Conservation (phyloP, 2,113 vertebrate species). For the Mystacornis crossleyi region DNA sequence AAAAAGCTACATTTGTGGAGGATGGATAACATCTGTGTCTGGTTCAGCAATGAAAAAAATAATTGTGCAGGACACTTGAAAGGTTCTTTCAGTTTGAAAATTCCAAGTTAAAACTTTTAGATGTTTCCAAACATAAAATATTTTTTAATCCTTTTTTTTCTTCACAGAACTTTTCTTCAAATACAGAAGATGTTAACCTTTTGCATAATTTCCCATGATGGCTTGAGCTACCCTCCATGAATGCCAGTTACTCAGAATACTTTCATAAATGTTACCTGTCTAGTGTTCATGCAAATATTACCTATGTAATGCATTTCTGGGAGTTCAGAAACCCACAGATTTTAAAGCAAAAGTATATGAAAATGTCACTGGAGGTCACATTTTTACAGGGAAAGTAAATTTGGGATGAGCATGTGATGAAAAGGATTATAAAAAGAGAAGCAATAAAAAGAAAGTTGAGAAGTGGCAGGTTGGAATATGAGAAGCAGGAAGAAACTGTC, state of each 20-base stretch:
- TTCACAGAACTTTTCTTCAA: not conserved
- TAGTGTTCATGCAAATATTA: not conserved
- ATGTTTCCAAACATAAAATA: not conserved
- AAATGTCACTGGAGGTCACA: not conserved
- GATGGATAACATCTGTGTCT: not conserved
- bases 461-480: not conserved
- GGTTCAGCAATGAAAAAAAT: not conserved
- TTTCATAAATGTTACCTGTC: not conserved
- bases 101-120: not conserved
- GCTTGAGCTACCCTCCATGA: not conserved
- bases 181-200: not conserved
- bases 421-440: not conserved
- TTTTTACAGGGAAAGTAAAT: not conserved
- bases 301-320: not conserved
- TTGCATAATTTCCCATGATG: not conserved
- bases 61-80: not conserved
- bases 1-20: not conserved
- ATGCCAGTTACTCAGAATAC: not conserved
- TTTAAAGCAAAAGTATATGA: not conserved
- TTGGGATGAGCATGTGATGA: no score
- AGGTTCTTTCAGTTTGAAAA: not conserved
- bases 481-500: not conserved
- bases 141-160: not conserved
- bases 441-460: not conserved
- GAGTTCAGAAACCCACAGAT: not conserved